These are phyloP conservation scores for Diachasma alloeum DNA, from an alignment of 1,140 invertebrate genomes.

Conservation along the genomic window DNA sequence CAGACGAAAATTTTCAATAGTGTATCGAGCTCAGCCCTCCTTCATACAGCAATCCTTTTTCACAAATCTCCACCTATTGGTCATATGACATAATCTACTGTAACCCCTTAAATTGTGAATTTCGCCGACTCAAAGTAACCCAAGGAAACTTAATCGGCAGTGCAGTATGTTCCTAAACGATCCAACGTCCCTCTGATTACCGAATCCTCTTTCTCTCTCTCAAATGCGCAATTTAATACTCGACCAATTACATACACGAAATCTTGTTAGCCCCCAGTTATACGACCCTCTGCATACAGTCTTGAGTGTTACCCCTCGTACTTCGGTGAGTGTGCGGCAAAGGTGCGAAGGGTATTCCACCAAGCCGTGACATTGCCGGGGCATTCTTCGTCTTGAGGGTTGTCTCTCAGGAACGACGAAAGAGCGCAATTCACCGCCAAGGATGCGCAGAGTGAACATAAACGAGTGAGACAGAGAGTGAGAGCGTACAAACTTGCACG, in stretches of 20 bases:
- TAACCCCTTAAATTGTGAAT: not conserved
- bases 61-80: no score
- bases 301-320: conserved; percentile 27
- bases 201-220: not conserved
- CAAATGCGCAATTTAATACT: conserved; percentile 65
- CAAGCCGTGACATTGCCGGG: conserved; percentile 47
- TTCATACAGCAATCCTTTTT: no score
- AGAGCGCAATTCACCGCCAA: conserved; percentile 34
- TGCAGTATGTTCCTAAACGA: conserved; percentile 65
- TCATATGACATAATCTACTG: not conserved
- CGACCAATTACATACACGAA: conserved; percentile 67
- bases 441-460: conserved; percentile 10
- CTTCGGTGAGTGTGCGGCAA: not conserved
- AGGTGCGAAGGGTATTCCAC: conserved; percentile 2
- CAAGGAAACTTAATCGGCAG: conserved; percentile 50
- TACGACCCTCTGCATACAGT: conserved; percentile 32
- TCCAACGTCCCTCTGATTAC: conserved; percentile 59
- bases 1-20: no score
- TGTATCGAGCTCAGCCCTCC: no score
- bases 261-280: conserved; percentile 60
- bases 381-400: conserved; percentile 53
- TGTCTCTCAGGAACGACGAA: conserved; percentile 37
- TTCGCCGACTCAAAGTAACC: conserved; percentile 10
- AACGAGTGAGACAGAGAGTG: conserved; percentile 12
- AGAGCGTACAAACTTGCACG: conserved; percentile 56